These are phyloP conservation scores for Thymallus thymallus DNA, from an alignment of 2,113 vertebrate genomes.

Conservation along the genomic window DNA sequence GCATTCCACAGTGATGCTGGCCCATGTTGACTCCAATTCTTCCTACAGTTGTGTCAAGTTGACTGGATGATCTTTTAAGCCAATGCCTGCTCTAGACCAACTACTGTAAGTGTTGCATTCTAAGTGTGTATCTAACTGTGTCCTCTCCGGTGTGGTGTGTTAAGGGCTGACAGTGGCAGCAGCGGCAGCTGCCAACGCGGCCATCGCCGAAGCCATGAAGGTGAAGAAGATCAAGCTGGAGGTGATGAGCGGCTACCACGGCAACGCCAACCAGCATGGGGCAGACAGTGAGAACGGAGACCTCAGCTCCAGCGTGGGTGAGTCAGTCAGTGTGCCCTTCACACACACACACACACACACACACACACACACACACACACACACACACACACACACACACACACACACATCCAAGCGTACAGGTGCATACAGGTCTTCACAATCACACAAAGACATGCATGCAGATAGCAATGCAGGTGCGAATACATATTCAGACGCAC, in stretches of 20 bases:
- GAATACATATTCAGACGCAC: not conserved
- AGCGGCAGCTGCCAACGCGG: constrained; percentile 93
- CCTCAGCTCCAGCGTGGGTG: constrained; percentile 81
- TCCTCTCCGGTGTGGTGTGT: constrained; percentile 1
- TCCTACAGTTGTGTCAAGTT: no score
- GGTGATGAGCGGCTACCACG: constrained; percentile 97
- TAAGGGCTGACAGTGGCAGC: constrained; percentile 95
- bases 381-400: not conserved
- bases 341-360: constrained; percentile 15
- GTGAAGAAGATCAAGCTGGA: constrained; percentile 99
- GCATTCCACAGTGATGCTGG: no score
- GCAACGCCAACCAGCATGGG: constrained; percentile 92
- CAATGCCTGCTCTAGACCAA: not conserved
- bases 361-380: not conserved
- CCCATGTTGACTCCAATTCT: no score
- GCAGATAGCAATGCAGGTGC: not conserved
- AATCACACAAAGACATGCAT: not conserved
- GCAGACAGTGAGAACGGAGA: constrained; percentile 94
- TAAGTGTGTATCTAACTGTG: not conserved
- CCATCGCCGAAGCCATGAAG: constrained; percentile 99
- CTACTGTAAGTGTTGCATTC: not conserved
- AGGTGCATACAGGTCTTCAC: not conserved
- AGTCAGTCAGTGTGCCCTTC: constrained; percentile 82
- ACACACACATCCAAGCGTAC: no score
- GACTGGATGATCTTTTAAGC: not conserved